Evolutionary conservation across 2,888 invertebrate genomes (phyloP), one percentile per base, ranked within the genome.

Genomic region (Synergus itoensis): DNA sequence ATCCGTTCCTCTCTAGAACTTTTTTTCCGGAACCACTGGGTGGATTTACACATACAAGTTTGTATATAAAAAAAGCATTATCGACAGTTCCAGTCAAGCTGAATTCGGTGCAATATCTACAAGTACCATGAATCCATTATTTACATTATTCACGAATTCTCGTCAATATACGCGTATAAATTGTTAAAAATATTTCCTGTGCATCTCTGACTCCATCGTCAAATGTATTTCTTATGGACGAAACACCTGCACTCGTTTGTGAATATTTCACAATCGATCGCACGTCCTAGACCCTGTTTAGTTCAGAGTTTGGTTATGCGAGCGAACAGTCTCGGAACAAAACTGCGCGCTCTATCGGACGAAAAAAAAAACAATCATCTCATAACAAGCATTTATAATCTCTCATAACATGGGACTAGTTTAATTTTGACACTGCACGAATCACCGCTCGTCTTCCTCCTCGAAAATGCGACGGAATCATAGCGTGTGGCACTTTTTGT

Each of bases 361-460:
- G 79, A 76, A 53, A 43, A 64, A 77, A 62, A 78, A 69, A 75
- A 63, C 77, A 79, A 77, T 48, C 53, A 69, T 60, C 60, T 69
- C 11, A 69, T 80, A 84, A 84, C 79, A 82, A 84, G 80, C 82
- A 80, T 81, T 76, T 82, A 81, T 78, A 81, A 82, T 78, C 77
- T 77, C 82, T 82, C 80, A 65, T 79, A 78, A 81, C 78, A 77
- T 53, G 89, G 89, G 91, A 91, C 91, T 91, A 91, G 91, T 88
- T 91, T 89, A 90, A 89, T 88, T 90, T 88, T 87, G 89, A 90
- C 90, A 87, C 88, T 88, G 86, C 84, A 87, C 86, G 87, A 84
- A 86, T 87, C 79, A 82, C 80, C 86, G 84, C 86, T 85, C 85
- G 84, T 80, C 81, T 84, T 80, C 79, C 83, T 81, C 82, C 83